Conservation (phyloP, 2,113 vertebrate species). For the Halichoeres trimaculatus region DNA sequence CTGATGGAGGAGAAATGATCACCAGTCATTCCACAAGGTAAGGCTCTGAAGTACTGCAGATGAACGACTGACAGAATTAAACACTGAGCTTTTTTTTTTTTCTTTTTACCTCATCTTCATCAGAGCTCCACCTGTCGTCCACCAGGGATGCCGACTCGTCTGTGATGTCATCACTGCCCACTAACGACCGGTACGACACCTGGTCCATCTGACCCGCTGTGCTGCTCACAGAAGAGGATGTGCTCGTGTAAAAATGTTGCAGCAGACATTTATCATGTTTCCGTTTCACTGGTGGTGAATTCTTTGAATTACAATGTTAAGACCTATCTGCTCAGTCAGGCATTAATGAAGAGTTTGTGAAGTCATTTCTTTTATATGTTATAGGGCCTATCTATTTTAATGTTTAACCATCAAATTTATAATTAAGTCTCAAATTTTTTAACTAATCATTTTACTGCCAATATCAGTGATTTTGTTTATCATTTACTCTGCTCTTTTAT, state of each 20-base stretch:
- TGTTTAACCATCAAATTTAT: too few relatives aligned
- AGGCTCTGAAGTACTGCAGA: too few relatives aligned
- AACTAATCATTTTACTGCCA: too few relatives aligned
- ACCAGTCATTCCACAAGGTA: neutral
- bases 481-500: too few relatives aligned
- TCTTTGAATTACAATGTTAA: too few relatives aligned
- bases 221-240: neutral
- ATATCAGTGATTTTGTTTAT: too few relatives aligned
- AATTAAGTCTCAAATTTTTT: too few relatives aligned
- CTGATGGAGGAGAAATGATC: conserved; percentile 46
- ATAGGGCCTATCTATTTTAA: too few relatives aligned
- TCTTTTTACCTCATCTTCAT: conserved; percentile 71
- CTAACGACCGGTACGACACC: conserved; percentile 49
- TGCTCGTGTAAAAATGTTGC: neutral
- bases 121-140: conserved; percentile 63
- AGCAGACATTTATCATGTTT: neutral
- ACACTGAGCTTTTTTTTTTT: neutral
- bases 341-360: too few relatives aligned
- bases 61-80: too few relatives aligned
- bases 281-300: neutral
- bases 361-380: too few relatives aligned
- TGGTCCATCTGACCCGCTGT: conserved; percentile 69
- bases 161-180: conserved; percentile 63
- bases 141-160: conserved; percentile 58
- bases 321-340: too few relatives aligned